These are phyloP conservation scores for Brachypodius melanocephalos DNA, from an alignment of 2,113 vertebrate species.

Conservation along the genomic window DNA sequence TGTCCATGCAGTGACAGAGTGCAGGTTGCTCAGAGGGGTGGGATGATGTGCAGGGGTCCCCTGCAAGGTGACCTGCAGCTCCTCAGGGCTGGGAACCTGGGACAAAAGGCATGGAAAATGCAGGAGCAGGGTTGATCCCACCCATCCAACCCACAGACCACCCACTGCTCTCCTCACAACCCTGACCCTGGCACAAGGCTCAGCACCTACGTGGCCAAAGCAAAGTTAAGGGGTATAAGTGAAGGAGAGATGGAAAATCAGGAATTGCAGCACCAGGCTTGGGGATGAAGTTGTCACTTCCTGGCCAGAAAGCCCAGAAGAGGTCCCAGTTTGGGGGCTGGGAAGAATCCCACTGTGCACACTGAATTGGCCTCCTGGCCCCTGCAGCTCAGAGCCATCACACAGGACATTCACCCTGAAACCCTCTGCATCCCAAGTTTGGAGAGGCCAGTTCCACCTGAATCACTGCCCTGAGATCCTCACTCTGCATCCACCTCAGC, in stretches of 20 bases:
- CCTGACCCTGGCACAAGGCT: neutral
- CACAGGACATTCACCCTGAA: neutral
- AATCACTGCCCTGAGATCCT: neutral
- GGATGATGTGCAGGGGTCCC: neutral
- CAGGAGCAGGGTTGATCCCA: neutral
- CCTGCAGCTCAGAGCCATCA: neutral
- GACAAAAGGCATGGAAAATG: neutral
- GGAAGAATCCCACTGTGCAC: neutral
- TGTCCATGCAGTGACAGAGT: neutral
- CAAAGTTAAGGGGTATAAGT: neutral
- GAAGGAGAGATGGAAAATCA: neutral
- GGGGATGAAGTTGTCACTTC: neutral
- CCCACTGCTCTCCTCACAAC: neutral
- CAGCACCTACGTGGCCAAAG: neutral
- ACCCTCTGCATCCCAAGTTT: neutral
- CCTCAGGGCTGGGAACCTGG: neutral
- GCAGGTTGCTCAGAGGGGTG: neutral
- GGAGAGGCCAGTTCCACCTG: neutral
- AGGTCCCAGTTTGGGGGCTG: neutral
- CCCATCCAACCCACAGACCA: neutral
- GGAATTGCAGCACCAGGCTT: neutral
- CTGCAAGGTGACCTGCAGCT: neutral
- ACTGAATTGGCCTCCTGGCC: neutral
- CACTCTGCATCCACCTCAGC: neutral
- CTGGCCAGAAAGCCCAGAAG: neutral